phyloP scores from a whole-genome alignment of 2,888 invertebrate genomes.

The Dendrolimus pini region DNA sequence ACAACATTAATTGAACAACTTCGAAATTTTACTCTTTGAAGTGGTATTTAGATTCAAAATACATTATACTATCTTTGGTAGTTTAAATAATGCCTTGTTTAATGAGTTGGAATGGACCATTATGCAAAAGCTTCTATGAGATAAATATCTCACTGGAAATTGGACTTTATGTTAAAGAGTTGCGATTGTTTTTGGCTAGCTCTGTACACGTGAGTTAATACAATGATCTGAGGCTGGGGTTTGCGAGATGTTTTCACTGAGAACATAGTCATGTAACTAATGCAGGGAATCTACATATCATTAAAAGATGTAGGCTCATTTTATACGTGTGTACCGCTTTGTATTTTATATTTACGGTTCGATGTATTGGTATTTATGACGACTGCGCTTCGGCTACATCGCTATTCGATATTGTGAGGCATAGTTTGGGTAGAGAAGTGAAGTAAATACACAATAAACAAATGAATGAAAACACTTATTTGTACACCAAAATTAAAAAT shows the following conservation, averaged over 20 bases:
- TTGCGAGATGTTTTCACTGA: conserved; percentile 71
- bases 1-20: conserved; percentile 16
- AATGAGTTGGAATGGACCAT: conserved; percentile 57
- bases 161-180: background rate
- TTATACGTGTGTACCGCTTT: conserved; percentile 73
- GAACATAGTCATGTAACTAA: conserved; percentile 76
- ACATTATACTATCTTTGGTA: background rate
- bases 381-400: conserved; percentile 40
- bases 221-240: conserved; percentile 19
- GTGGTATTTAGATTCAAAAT: background rate
- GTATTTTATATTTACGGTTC: conserved; percentile 68
- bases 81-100: conserved; percentile 75
- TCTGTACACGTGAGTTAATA: conserved; percentile 15
- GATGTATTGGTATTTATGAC: conserved; percentile 67
- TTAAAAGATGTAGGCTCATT: conserved; percentile 72
- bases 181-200: conserved; percentile 25
- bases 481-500: too few species aligned
- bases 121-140: conserved; percentile 22
- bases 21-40: conserved; percentile 8
- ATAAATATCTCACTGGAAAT: conserved; percentile 8
- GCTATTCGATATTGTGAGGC: conserved; percentile 39
- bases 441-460: too few species aligned
- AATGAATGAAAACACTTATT: too few species aligned
- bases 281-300: conserved; percentile 75
- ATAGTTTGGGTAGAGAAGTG: conserved; percentile 5